phyloP scores from a whole-genome alignment of 2,797 vertebrate genomes.

The Dallia pectoralis region DNA sequence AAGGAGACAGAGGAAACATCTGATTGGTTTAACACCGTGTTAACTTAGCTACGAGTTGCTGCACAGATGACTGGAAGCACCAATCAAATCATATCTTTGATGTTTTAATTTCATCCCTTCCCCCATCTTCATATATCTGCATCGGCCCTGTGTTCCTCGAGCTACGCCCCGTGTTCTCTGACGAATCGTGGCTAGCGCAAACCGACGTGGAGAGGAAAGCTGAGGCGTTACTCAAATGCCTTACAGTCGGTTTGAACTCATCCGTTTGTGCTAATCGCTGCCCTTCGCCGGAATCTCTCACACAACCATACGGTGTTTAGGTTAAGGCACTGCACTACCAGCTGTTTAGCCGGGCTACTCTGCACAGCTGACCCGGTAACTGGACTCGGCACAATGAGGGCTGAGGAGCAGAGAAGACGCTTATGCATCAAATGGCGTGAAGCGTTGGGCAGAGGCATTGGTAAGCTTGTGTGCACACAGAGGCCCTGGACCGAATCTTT shows the following conservation, averaged over 20 bases:
- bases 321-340: constrained; percentile 59
- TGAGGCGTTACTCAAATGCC: constrained; percentile 75
- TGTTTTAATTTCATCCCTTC: constrained; percentile 45
- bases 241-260: constrained; percentile 79
- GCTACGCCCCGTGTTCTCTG: constrained; percentile 52
- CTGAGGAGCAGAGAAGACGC: constrained; percentile 38
- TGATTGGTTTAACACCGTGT: constrained; percentile 66
- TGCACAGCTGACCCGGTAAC: constrained; percentile 44
- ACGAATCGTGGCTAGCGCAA: constrained; percentile 62
- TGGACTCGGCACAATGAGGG: constrained; percentile 49
- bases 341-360: constrained; percentile 48
- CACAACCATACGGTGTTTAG: constrained; percentile 60
- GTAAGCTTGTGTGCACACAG: constrained; percentile 20
- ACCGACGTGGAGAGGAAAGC: constrained; percentile 60
- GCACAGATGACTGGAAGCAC: constrained; percentile 65
- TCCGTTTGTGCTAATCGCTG: constrained; percentile 78
- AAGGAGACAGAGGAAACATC: constrained; percentile 64
- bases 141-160: constrained; percentile 59
- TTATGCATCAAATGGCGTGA: constrained; percentile 33
- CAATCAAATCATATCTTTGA: constrained; percentile 62
- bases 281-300: constrained; percentile 48
- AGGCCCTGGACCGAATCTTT: constrained; percentile 37
- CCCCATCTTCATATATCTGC: constrained; percentile 46
- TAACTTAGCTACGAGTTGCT: constrained; percentile 54
- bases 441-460: constrained; percentile 33